phyloP scores from a whole-genome alignment of 1,140 invertebrate species.

The Lepidurus apus region DNA sequence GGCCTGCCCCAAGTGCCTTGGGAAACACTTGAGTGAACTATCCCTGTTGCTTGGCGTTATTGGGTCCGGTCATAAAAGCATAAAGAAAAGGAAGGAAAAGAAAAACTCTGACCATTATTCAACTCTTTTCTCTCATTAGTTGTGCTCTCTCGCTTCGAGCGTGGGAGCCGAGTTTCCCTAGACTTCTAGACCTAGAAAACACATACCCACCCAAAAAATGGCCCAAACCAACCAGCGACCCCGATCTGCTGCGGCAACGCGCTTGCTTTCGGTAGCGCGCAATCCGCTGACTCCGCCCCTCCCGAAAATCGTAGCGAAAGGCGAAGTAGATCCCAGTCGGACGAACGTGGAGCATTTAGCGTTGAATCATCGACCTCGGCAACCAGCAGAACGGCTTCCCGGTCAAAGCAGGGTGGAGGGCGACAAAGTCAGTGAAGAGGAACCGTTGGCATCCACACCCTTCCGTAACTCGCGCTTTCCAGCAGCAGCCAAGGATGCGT shows the following conservation, averaged over 20 bases:
- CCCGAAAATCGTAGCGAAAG: neutral
- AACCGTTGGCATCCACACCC: neutral
- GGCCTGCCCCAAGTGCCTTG: neutral
- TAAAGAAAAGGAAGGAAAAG: neutral
- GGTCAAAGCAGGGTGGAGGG: neutral
- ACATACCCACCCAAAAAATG: neutral
- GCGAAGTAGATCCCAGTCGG: neutral
- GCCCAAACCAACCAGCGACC: neutral
- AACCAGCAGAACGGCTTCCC: neutral
- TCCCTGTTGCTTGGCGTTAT: neutral
- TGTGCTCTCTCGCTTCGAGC: no score
- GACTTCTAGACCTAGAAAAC: neutral
- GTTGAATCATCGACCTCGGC: neutral
- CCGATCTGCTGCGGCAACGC: neutral
- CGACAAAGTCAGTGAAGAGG: neutral
- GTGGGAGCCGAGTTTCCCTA: no score
- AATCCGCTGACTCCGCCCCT: neutral
- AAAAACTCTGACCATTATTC: neutral
- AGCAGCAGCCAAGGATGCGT: neutral
- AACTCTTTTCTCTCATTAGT: neutral
- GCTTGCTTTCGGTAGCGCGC: neutral
- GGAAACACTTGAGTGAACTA: conserved; percentile 10
- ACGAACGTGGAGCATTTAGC: conserved; percentile 8
- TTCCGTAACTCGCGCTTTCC: neutral
- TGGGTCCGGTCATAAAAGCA: neutral